Percentiles rank a stretch among this genome's conserved stretches.
phyloP scores from a whole-genome alignment of 2,797 vertebrate genomes.

The Leucoraja ocellata region DNA sequence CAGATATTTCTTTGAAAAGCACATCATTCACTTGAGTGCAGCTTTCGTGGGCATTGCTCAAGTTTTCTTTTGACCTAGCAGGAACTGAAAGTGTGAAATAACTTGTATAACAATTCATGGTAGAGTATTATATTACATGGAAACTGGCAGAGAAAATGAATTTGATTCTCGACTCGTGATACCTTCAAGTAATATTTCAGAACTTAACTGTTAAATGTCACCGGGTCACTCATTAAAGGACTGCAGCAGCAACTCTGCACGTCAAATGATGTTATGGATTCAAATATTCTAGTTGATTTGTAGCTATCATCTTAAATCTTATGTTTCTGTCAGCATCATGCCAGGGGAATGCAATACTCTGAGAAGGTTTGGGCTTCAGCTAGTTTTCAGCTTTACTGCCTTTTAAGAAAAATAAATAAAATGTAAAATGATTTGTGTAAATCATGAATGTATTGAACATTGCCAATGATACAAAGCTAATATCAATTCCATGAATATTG shows the following conservation, averaged over 20 bases:
- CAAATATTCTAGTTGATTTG: not conserved
- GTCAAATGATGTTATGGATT: slow-evolving; percentile 25
- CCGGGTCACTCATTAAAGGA: slow-evolving; percentile 23
- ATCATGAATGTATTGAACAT: no score
- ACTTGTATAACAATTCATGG: slow-evolving; percentile 2
- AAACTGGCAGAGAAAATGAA: slow-evolving; percentile 32
- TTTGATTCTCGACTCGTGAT: slow-evolving; percentile 14
- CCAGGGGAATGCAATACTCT: not conserved
- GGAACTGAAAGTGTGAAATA: slow-evolving; percentile 34
- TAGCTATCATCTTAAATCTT: not conserved
- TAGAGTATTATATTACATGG: not conserved
- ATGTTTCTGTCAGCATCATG: not conserved
- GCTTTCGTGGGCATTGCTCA: slow-evolving; percentile 50
- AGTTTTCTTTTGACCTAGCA: slow-evolving; percentile 44
- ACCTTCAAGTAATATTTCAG: slow-evolving; percentile 20
- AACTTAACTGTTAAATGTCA: slow-evolving; percentile 35
- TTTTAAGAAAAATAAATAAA: not conserved
- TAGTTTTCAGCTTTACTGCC: not conserved
- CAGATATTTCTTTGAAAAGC: slow-evolving; percentile 51
- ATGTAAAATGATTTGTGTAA: not conserved
- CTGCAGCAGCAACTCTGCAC: not conserved
- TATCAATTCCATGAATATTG: not conserved
- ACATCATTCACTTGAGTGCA: slow-evolving; percentile 49
- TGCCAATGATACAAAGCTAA: not conserved
- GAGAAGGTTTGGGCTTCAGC: not conserved